These are phyloP conservation scores for Thamnophis elegans DNA, from an alignment of 2,797 vertebrate genomes.

Conservation along the genomic window DNA sequence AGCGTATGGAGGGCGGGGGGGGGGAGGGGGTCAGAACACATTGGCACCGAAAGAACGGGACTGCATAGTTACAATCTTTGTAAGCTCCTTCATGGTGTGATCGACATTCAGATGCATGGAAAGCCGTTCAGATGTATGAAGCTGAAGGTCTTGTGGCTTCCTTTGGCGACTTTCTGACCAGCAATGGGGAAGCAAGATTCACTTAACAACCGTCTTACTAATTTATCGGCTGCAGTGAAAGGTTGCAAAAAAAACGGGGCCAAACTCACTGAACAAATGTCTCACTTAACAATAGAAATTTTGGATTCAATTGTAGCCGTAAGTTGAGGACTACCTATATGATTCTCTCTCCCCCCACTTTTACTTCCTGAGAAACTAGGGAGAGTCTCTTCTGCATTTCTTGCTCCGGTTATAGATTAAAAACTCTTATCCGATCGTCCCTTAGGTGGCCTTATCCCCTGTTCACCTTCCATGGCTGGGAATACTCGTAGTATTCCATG, in stretches of 20 bases:
- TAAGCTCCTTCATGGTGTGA: neutral
- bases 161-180: neutral
- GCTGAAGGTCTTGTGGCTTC: rapidly evolving
- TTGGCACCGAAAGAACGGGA: no score
- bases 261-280: neutral
- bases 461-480: no score
- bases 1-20: no score
- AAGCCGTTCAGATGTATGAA: neutral
- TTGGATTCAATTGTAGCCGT: no score
- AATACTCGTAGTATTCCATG: neutral
- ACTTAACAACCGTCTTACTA: neutral
- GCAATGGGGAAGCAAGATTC: neutral
- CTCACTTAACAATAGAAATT: no score
- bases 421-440: no score
- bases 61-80: neutral
- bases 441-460: no score
- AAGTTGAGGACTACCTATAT: neutral
- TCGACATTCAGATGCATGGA: neutral
- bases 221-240: neutral
- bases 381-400: no score
- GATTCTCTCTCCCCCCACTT: neutral
- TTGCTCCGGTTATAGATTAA: no score
- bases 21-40: no score
- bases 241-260: no score
- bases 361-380: neutral